Evolutionary conservation across 2,797 vertebrate species (phyloP).

Genomic region (Poeciliopsis gracilis): DNA sequence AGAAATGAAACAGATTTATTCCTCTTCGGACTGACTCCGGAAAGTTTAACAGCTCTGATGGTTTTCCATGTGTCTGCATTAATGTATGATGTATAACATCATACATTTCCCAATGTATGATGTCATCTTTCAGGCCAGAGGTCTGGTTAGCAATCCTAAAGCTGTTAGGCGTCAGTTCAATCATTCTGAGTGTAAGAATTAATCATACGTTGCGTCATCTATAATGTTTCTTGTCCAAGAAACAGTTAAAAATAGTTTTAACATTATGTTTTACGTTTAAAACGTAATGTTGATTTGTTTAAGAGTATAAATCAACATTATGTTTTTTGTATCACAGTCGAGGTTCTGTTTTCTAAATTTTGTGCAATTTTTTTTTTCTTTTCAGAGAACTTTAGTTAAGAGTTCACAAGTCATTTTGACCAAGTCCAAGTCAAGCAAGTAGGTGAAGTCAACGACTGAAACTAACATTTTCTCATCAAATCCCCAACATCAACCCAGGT

Average conservation of each 20-base stretch:
- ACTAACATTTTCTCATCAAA: not conserved
- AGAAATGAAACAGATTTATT: conserved; percentile 20
- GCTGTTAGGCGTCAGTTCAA: not conserved
- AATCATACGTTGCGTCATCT: not conserved
- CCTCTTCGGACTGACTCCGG: conserved; percentile 4
- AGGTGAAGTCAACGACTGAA: not conserved
- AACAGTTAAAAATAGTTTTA: not conserved
- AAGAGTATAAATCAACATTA: not conserved
- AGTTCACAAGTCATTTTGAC: not conserved
- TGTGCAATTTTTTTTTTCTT: not conserved
- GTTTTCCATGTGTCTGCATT: conserved; percentile 23
- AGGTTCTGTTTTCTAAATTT: not conserved
- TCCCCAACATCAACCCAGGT: not conserved
- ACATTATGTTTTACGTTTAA: no score
- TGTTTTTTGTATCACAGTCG: not conserved
- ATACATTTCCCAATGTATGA: conserved; percentile 7
- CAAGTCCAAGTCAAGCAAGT: not conserved
- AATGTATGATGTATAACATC: no score
- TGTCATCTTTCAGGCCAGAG: conserved; percentile 16
- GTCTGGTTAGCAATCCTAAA: conserved; percentile 20
- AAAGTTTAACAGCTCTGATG: conserved; percentile 18
- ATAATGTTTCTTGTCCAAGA: not conserved
- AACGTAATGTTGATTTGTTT: not conserved
- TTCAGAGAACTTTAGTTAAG: not conserved
- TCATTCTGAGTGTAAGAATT: not conserved